phyloP scores from a whole-genome alignment of 2,797 vertebrate genomes.

The Myotis daubentonii region DNA sequence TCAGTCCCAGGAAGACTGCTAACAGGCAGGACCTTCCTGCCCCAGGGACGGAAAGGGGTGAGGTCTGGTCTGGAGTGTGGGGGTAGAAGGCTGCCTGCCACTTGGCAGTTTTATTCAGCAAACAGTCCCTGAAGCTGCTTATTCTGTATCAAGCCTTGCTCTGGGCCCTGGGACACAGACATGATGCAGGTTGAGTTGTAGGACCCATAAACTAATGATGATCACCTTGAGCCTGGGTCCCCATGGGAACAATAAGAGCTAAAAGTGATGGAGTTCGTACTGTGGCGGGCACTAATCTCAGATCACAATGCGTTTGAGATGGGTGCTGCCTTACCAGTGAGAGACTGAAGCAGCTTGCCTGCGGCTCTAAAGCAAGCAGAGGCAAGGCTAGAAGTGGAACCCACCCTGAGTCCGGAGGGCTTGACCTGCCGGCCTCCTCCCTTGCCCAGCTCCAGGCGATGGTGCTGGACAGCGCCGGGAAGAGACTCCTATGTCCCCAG shows the following conservation, averaged over 20 bases:
- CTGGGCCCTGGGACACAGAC: background rate
- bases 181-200: background rate
- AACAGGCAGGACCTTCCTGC: background rate
- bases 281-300: background rate
- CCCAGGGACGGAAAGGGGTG: background rate
- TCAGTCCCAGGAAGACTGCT: background rate
- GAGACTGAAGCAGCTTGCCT: background rate
- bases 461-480: background rate
- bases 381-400: background rate
- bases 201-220: background rate
- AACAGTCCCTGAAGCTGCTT: background rate
- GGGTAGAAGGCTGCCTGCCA: background rate
- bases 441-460: background rate
- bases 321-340: background rate
- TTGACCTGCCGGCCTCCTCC: background rate
- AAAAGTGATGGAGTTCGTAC: background rate
- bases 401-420: background rate
- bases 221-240: background rate
- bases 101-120: background rate
- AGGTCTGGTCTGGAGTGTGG: background rate
- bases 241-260: background rate
- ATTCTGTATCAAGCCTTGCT: background rate
- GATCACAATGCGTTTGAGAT: fast-evolving
- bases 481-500: background rate
- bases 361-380: background rate